These are phyloP conservation scores for Scaptomyza caliginosa DNA, from an alignment of 2,888 invertebrate genomes.

Conservation along the genomic window DNA sequence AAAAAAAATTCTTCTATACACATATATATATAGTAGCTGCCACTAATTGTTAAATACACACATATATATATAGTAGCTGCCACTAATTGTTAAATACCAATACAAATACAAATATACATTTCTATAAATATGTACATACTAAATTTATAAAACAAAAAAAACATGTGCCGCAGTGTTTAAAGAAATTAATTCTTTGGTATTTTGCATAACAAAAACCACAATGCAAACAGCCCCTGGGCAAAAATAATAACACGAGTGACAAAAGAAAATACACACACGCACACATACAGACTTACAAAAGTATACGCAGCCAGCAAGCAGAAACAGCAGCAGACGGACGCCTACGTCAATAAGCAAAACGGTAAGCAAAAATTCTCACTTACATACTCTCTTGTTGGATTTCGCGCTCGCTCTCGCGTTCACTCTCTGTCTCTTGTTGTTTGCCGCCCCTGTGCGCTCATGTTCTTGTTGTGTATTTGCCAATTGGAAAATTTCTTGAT, in stretches of 20 bases:
- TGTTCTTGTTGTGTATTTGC: conserved; percentile 44
- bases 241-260: conserved; percentile 57
- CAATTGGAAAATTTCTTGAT: conserved; percentile 74
- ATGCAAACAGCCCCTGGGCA: conserved; percentile 61
- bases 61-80: conserved; percentile 2
- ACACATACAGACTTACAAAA: conserved; percentile 42
- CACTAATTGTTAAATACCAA: conserved; percentile 4
- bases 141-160: conserved; percentile 15
- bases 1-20: conserved; percentile 4
- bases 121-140: conserved; percentile 9
- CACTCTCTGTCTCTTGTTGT: conserved; percentile 6
- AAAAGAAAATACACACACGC: conserved; percentile 38
- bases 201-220: conserved; percentile 72
- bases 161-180: conserved; percentile 16
- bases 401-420: conserved; percentile 3
- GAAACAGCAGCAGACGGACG: conserved; percentile 46
- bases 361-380: conserved; percentile 63
- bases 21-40: conserved; percentile 1
- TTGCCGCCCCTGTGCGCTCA: conserved; percentile 2
- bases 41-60: neutral
- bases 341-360: conserved; percentile 76
- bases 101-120: conserved; percentile 4
- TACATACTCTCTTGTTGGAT: conserved; percentile 9
- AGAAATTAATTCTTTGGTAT: conserved; percentile 48
- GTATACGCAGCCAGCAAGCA: conserved; percentile 32